phyloP scores from a whole-genome alignment of 2,113 vertebrate species.

The Chlamydotis undulata region DNA sequence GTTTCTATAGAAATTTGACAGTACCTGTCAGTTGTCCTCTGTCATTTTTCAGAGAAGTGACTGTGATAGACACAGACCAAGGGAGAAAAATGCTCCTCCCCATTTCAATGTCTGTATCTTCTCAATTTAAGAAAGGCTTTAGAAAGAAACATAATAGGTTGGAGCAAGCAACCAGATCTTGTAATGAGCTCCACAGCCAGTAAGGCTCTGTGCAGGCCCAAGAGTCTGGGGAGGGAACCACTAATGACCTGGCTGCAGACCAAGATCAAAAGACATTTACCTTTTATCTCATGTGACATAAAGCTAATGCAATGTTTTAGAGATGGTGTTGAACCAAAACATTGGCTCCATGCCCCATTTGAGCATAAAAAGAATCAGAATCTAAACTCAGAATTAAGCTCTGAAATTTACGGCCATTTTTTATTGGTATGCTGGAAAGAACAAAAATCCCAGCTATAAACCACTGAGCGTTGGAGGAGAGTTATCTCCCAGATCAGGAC shows the following conservation, averaged over 20 bases:
- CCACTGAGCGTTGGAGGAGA: background rate
- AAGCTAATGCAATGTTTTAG: background rate
- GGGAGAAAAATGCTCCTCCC: background rate
- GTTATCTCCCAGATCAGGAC: conserved; percentile 29
- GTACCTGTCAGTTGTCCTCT: background rate
- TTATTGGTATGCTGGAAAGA: background rate
- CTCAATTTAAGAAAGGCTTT: background rate
- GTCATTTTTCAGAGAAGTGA: background rate
- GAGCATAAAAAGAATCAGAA: background rate
- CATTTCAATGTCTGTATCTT: background rate
- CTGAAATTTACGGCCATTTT: background rate
- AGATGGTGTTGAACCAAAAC: background rate
- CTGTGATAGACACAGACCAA: background rate
- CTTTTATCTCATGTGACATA: conserved; percentile 7
- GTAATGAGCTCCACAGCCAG: background rate
- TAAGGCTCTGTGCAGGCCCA: background rate
- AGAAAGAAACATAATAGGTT: background rate
- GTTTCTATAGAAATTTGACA: background rate
- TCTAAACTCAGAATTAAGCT: background rate
- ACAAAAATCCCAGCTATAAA: conserved; percentile 17
- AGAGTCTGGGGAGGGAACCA: background rate
- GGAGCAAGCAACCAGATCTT: background rate
- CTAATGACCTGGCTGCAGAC: background rate
- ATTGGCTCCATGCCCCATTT: background rate
- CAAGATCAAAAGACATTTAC: background rate